These are phyloP conservation scores for Anoplius nigerrimus DNA, from an alignment of 2,888 invertebrate species.

Conservation along the genomic window DNA sequence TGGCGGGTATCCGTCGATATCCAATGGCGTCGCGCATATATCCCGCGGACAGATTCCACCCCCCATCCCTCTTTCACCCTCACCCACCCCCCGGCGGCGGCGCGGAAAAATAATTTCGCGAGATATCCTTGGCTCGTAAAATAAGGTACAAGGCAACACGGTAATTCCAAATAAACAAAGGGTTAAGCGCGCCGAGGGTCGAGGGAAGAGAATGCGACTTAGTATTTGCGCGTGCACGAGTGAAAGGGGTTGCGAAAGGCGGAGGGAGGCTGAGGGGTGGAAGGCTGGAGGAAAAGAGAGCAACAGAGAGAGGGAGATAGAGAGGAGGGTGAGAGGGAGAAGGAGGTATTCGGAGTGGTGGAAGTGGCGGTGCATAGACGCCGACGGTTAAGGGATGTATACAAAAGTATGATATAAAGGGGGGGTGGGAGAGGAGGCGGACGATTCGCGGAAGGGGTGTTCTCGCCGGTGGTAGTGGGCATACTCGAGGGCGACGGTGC, in stretches of 20 bases:
- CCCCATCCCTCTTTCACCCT: no score
- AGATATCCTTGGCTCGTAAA: conserved; percentile 43
- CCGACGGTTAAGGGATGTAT: conserved; percentile 51
- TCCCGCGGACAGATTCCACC: neutral
- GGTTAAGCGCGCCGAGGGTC: conserved; percentile 26
- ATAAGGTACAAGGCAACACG: conserved; percentile 47
- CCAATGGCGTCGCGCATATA: no score
- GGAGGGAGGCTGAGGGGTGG: neutral
- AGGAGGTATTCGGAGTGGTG: neutral
- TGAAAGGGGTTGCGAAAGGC: neutral
- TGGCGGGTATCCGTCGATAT: no score
- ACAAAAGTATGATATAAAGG: conserved; percentile 62
- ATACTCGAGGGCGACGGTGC: conserved; percentile 64
- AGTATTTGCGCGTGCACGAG: neutral
- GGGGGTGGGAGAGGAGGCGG: conserved; percentile 62
- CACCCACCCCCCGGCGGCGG: neutral
- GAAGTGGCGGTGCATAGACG: conserved; percentile 41
- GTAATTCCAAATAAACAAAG: conserved; percentile 47
- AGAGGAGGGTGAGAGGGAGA: neutral
- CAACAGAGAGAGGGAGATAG: neutral
- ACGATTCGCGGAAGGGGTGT: conserved; percentile 70
- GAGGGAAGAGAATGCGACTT: conserved; percentile 8
- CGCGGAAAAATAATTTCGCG: conserved; percentile 24
- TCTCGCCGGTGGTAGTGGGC: no score
- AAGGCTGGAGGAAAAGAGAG: conserved; percentile 21